A percentile compares a stretch with the other conserved stretches of the same genome.
These are phyloP conservation scores for Ornithorhynchus anatinus DNA, from an alignment of 2,113 vertebrate genomes.

Conservation along the genomic window DNA sequence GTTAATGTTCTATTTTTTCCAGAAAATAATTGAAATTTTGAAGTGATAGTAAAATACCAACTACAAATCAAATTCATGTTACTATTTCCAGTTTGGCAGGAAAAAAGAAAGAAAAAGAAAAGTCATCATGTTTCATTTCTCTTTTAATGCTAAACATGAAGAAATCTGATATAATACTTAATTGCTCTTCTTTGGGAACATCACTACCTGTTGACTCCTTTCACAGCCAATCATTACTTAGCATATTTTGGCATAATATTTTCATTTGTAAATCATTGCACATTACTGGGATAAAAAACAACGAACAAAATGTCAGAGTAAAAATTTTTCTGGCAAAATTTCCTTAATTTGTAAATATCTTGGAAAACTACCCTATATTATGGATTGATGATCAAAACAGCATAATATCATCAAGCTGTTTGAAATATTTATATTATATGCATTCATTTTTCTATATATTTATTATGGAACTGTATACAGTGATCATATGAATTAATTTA, in stretches of 20 bases:
- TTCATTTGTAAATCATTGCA: not conserved
- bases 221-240: not conserved
- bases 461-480: not conserved
- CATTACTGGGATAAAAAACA: slow-evolving; percentile 18
- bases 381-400: slow-evolving; percentile 1
- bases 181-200: not conserved
- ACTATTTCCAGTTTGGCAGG: no score
- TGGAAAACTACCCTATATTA: not conserved
- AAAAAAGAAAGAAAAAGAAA: no score
- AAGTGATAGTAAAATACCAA: no score
- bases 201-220: not conserved
- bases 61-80: no score
- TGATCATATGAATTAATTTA: not conserved
- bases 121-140: no score
- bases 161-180: no score
- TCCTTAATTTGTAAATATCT: slow-evolving; percentile 6
- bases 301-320: not conserved
- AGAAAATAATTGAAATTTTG: no score
- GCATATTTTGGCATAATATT: not conserved
- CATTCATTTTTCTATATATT: not conserved
- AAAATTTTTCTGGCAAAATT: not conserved
- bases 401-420: slow-evolving; percentile 4
- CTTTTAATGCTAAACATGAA: no score
- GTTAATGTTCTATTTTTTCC: no score
- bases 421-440: slow-evolving; percentile 26